A percentile compares a stretch with the other conserved stretches of the same genome.
Conservation (phyloP, 2,113 vertebrate species). For the Onychorhynchus coronatus region DNA sequence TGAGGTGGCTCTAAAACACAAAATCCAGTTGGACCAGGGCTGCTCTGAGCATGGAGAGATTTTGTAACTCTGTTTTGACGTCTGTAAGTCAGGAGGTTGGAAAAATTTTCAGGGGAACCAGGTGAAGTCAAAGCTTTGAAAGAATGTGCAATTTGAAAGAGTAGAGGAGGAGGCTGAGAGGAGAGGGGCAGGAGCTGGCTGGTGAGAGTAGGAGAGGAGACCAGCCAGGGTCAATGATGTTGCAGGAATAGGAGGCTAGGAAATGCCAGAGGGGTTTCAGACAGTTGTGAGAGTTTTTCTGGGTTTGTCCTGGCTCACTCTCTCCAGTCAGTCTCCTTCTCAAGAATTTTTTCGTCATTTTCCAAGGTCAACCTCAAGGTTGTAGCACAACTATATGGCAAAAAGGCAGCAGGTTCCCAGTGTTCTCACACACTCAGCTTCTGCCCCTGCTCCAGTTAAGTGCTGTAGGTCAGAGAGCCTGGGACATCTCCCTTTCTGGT, state of each 20-base stretch:
- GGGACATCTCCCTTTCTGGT: background rate
- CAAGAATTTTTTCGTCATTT: background rate
- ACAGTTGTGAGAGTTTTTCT: background rate
- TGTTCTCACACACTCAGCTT: background rate
- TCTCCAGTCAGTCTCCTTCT: background rate
- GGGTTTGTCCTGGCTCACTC: background rate
- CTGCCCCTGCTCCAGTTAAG: background rate
- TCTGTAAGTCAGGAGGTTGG: background rate
- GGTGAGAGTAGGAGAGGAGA: background rate
- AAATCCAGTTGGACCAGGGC: background rate
- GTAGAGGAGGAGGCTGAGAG: background rate
- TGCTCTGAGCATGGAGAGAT: background rate
- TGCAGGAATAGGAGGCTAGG: background rate
- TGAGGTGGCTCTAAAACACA: background rate
- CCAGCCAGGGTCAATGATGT: background rate
- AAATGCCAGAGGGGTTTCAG: background rate
- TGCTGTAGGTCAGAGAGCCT: background rate
- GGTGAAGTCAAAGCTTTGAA: background rate
- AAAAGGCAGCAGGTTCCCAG: background rate
- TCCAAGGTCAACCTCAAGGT: background rate
- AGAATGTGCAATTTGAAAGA: background rate
- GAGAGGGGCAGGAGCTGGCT: background rate
- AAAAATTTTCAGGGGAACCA: background rate
- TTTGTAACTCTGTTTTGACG: background rate
- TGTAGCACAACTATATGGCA: background rate